Conservation (phyloP, 2,888 invertebrate genomes). For the Podabrus alpinus region DNA sequence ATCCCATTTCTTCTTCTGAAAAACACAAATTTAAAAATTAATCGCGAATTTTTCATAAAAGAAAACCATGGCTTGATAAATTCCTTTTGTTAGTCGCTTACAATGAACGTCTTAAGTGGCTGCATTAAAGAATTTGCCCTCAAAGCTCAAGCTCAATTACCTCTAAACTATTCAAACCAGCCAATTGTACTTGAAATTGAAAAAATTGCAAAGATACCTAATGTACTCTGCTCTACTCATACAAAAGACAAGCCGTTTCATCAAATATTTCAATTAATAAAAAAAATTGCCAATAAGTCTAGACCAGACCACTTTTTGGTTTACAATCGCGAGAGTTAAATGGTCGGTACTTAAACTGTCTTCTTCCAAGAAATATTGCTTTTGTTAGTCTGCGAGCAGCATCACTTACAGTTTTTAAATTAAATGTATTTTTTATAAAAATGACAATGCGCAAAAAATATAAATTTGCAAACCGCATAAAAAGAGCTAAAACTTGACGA, state of each 20-base stretch:
- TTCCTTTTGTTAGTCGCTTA: neutral
- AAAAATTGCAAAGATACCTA: neutral
- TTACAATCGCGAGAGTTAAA: constrained; percentile 16
- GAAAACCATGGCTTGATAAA: neutral
- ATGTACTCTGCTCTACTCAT: neutral
- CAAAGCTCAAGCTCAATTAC: constrained; percentile 2
- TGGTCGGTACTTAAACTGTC: constrained; percentile 15
- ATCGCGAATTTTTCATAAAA: neutral
- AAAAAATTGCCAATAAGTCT: constrained; percentile 13
- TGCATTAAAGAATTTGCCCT: constrained; percentile 1
- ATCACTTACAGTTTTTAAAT: constrained; percentile 9
- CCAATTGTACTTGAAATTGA: neutral
- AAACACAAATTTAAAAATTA: neutral
- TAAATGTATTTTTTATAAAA: neutral
- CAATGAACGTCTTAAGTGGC: neutral
- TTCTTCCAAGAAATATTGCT: constrained; percentile 13
- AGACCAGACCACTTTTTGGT: constrained; percentile 13
- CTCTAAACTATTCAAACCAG: constrained; percentile 2
- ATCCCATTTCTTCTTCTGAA: neutral
- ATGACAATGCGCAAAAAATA: neutral
- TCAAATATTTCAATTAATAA: constrained; percentile 10
- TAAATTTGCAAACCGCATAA: neutral
- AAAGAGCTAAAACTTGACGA: neutral
- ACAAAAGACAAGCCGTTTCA: constrained; percentile 1
- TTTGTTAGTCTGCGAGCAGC: constrained; percentile 9